These are phyloP conservation scores for Clamator glandarius DNA, from an alignment of 2,797 vertebrate species.

Conservation along the genomic window DNA sequence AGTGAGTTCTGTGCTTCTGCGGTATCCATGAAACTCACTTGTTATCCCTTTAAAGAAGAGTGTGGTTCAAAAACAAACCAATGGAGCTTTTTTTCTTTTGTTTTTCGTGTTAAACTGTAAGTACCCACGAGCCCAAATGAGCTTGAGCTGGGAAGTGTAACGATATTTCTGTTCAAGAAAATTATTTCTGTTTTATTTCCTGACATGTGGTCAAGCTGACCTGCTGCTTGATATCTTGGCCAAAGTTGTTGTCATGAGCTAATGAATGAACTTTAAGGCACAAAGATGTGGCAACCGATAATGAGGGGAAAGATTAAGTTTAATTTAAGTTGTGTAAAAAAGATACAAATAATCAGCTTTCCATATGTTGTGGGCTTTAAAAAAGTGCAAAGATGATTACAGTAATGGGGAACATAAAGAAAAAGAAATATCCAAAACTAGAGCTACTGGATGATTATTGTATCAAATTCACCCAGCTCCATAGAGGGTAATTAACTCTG, in stretches of 20 bases:
- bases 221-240: background rate
- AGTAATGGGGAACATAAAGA: background rate
- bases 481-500: background rate
- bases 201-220: background rate
- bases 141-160: background rate
- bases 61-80: background rate
- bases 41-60: background rate
- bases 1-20: background rate
- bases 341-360: background rate
- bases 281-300: background rate
- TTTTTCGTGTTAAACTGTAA: background rate
- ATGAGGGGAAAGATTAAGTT: background rate
- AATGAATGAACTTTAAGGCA: background rate
- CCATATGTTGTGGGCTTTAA: background rate
- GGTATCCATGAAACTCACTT: background rate
- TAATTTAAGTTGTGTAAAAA: background rate
- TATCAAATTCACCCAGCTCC: background rate
- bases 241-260: background rate
- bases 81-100: background rate
- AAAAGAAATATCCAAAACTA: background rate
- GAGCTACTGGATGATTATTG: background rate
- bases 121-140: background rate
- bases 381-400: background rate
- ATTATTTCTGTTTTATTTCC: background rate
- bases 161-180: background rate